These are phyloP conservation scores for Pachydiplax longipennis DNA, from an alignment of 2,888 invertebrate genomes.

Conservation along the genomic window DNA sequence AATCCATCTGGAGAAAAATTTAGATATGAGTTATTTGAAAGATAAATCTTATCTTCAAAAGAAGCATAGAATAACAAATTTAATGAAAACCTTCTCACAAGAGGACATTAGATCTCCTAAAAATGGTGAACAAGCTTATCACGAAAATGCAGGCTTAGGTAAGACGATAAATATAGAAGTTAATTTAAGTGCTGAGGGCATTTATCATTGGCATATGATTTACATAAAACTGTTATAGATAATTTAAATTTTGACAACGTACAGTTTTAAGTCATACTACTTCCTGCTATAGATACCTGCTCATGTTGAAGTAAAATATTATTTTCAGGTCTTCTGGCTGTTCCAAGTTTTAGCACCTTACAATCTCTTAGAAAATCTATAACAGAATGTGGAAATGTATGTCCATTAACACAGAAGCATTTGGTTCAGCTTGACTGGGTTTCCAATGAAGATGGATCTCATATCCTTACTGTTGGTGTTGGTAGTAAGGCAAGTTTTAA, in stretches of 20 bases:
- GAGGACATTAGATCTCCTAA: conserved; percentile 71
- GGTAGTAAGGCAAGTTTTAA: conserved; percentile 72
- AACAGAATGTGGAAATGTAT: conserved; percentile 90
- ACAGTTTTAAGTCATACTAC: neutral
- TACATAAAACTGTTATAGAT: neutral
- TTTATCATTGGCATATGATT: neutral
- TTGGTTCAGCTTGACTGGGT: conserved; percentile 98
- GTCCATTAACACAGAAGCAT: conserved; percentile 89
- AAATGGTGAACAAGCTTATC: conserved; percentile 54
- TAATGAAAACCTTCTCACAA: conserved; percentile 80
- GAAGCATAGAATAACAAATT: conserved; percentile 79
- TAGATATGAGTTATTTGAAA: conserved; percentile 62
- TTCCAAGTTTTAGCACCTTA: conserved; percentile 89
- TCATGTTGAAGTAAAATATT: neutral
- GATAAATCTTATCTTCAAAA: conserved; percentile 77
- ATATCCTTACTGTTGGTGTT: conserved; percentile 95
- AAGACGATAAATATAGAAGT: conserved; percentile 55
- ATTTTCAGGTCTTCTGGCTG: conserved; percentile 72
- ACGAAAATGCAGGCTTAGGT: conserved; percentile 53
- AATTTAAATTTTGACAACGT: neutral
- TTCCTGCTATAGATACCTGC: neutral
- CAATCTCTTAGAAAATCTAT: conserved; percentile 88
- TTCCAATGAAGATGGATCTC: conserved; percentile 98
- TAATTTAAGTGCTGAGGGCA: neutral
- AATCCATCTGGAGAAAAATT: conserved; percentile 29